Base-by-base conservation (phyloP, 2,113 vertebrate genomes). In the Machaerirhynchus nigripectus region DNA sequence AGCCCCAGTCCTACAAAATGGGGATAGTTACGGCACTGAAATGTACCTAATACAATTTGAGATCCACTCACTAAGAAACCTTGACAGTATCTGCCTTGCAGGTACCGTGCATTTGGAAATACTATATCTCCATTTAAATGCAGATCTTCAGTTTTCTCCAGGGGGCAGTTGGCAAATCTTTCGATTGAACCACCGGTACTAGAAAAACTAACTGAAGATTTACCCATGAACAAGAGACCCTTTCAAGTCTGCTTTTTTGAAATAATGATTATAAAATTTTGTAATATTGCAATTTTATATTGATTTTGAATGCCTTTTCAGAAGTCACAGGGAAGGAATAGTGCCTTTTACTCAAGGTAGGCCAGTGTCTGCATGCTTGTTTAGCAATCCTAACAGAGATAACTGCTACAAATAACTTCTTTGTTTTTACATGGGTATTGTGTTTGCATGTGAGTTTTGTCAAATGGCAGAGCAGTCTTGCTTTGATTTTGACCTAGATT, bases 51-150 rank as follows among this genome's bases (percentile, higher is more conserved):
- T 91, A 94, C 86, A 96, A 96, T 98, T 93, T 95, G 95, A 97
- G 93, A 97, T 97, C 91, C 84, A 94, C 92, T 97, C 90, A 80
- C 95, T 97, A 83, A 95, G 97, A 97, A 98, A 96, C 93, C 95
- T 97, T 97, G 98, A 97, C 94, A 94, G 96, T 92, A 86, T 97
- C 96, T 97, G 98, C 98, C 98, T 98, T 94, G 96, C 96, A 98
- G 97, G 95, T 97, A 97, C 95, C 10, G 23, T 96, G 96, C 96
- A 52, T 97, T 97, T 97, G 95, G 96, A 98, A 98, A 98, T 97
- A 96, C 87, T 98, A 1, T 96, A 90, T 98, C 97, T 98, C 97
- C 95, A 97, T 98, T 98, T 98, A 98, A 98, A 98, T 97, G 98
- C 94, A 98, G 97, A 98, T 97, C 97, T 98, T 92, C 97, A 33